Evolutionary conservation across 2,113 vertebrate genomes (phyloP).

Genomic region (Polypterus bichir): DNA sequence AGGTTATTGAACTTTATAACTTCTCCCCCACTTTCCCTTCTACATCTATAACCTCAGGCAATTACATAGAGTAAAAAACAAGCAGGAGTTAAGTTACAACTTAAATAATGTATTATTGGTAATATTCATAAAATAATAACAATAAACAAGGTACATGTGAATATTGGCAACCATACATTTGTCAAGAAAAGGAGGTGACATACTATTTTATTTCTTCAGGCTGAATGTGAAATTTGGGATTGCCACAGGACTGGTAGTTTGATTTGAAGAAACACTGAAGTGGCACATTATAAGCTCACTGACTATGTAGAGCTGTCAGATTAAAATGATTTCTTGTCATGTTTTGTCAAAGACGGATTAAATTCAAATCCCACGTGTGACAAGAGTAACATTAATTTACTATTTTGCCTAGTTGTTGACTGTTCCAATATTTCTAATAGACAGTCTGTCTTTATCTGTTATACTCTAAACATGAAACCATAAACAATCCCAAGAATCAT

Average conservation of each 20-base stretch:
- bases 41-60: too few species aligned
- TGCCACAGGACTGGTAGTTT: constrained; percentile 12
- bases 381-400: constrained; percentile 22
- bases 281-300: constrained; percentile 15
- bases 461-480: not conserved
- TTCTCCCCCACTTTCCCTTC: too few species aligned
- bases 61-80: too few species aligned
- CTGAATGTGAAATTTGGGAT: too few species aligned
- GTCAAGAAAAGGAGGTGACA: too few species aligned
- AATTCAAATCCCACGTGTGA: constrained; percentile 24
- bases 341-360: constrained; percentile 24
- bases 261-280: constrained; percentile 7
- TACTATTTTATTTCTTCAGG: too few species aligned
- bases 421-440: constrained; percentile 5
- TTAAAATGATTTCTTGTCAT: constrained; percentile 31
- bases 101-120: too few species aligned
- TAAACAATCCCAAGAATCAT: not conserved
- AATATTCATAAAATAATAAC: too few species aligned
- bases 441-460: constrained; percentile 8
- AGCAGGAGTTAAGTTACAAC: too few species aligned
- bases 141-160: too few species aligned
- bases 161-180: too few species aligned
- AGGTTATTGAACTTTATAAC: too few species aligned
- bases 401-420: constrained; percentile 2
- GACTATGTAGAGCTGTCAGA: constrained; percentile 19